Base-by-base conservation (phyloP, 2,113 vertebrate species). In the Colistium nudipinnis region DNA sequence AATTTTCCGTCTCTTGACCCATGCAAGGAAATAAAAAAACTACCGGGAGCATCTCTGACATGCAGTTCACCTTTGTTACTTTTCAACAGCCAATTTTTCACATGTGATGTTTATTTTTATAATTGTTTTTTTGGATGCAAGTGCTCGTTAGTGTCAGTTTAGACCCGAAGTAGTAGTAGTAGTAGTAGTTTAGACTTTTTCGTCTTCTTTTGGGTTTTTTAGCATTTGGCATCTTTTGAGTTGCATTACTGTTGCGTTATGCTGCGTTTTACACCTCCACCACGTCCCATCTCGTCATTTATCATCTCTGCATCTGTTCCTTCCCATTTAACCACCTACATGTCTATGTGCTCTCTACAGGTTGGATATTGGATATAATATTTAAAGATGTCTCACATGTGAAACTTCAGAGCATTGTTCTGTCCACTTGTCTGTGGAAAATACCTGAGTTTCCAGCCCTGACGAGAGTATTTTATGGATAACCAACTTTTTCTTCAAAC, bases 1-100 rank as follows among this genome's bases (percentile, higher is more conserved):
- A 69, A 65, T 61, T 38, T 54, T 35, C 47, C 61, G 27, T 48
- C 27, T 74, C 13, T 57, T 54, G 71, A 71, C 33, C 48, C 38
- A 24, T 19, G 53, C 2, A 14, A 24, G 20, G 47, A 59, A 74
- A 68, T 27, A 1, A 13, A 16, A 36, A 36, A 17, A 17, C 25
- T 47, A 45, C 41, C 8, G 13, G 35, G 31, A 22, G 16, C 8
- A 53, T n/a, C 13, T 44, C 10, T 31, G 25, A 33, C 11, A 24
- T 35, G 3, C 41, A 27, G 35, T 19, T 62, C 11, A 19, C 9
- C 25, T 54, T 20, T 16, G 8, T 41, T 24, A 19, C 25, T 38
- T 35, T 7, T n/a, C 3, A 44, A 39, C 11, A 44, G 33, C 36
- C 48, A 24, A 35, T 16, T 14, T 6, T 36, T 35, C 31, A 55